These are phyloP conservation scores for Cephalopholis sonnerati DNA, from an alignment of 2,113 vertebrate genomes.

Conservation along the genomic window DNA sequence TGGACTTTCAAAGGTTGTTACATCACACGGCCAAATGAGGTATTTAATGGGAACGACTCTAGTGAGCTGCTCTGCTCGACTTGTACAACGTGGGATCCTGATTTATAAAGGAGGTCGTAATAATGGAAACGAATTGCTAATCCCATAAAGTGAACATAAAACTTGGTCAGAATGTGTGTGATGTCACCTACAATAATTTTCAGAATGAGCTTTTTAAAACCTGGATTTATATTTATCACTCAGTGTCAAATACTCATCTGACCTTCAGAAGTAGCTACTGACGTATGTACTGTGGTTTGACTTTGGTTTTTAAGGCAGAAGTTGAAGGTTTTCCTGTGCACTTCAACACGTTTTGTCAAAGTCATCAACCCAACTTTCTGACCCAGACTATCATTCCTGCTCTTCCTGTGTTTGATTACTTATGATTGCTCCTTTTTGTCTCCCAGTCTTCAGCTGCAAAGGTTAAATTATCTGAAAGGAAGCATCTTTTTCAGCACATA, in stretches of 20 bases:
- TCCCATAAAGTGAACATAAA: background rate
- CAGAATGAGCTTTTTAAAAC: background rate
- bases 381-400: background rate
- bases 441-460: background rate
- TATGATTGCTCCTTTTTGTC: background rate
- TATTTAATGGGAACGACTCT: conserved; percentile 40
- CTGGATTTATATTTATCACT: background rate
- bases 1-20: conserved; percentile 63
- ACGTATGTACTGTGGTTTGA: background rate
- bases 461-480: background rate
- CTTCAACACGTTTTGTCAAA: background rate
- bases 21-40: conserved; percentile 57
- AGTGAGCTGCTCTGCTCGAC: conserved; percentile 31
- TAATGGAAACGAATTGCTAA: conserved; percentile 18
- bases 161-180: background rate
- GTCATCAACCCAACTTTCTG: background rate
- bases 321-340: conserved; percentile 5
- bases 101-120: conserved; percentile 17
- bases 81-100: conserved; percentile 11
- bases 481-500: background rate
- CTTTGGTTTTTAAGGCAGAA: background rate
- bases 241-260: background rate
- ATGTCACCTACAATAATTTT: background rate
- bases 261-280: background rate
- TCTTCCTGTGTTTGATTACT: background rate